Evolutionary conservation across 1,140 invertebrate species (phyloP), one percentile per base, ranked within the genome.

Genomic region (Magallana gigas): DNA sequence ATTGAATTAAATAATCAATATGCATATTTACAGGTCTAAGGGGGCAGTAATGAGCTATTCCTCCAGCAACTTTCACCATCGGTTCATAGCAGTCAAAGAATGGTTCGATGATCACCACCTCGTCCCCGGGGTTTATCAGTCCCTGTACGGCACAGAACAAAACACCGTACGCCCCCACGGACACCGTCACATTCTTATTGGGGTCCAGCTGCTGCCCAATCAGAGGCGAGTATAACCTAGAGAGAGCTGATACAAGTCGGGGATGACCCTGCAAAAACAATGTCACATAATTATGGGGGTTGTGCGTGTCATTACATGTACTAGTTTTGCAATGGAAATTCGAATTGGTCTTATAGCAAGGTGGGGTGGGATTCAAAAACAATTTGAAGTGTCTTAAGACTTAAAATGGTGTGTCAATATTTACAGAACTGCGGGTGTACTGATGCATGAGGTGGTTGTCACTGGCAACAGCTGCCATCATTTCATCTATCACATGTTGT

Each of bases 51-150:
- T 96, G 97, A 0, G 98, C 97, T 29, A 96, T 96, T 12, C 98
- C 99, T 1, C 98, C 98, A 57, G 98, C 98, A 91, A 96, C 96
- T 91, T 95, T 96, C 1, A 99, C 97, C 97, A 99, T 99, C 1
- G 98, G 98, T 88, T 97, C 97, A 94, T 99, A 99, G 93, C 98
- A 99, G 94, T 99, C 99, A 94, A 99, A 99, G 94, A 97, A 99
- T 9, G 99, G 99, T 94, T 99, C 99, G 89, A 99, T 98, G 57
- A 99, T 98, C 88, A 99, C 98, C 88, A 98, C 98, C 94, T 99
- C 98, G 95, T 96, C 96, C 23, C 97, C 98, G 80, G 96, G 96
- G 91, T 97, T 97, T 9, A 98, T 96, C 92, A 98, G 96, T 36
- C 98, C 98, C 95, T 97, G 95, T 86, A 99, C 97, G 18, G 97